These are phyloP conservation scores for Poecilia wingei DNA, from an alignment of 2,797 vertebrate genomes.

Conservation along the genomic window DNA sequence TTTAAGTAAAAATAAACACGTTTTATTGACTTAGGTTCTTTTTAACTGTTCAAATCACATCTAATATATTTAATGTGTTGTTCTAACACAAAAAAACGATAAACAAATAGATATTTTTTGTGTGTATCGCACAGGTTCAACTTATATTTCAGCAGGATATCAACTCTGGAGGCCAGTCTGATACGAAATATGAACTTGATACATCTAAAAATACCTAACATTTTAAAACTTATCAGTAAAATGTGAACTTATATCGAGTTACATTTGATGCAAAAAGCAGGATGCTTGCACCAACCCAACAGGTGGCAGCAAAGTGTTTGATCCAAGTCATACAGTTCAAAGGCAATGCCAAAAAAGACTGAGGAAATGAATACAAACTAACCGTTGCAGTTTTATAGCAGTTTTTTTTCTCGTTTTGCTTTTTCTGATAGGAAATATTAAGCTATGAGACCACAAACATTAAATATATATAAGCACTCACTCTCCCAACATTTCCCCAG, in stretches of 20 bases:
- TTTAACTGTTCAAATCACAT: neutral
- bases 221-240: neutral
- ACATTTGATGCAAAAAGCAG: neutral
- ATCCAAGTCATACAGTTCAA: neutral
- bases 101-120: too few species aligned
- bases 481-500: conserved; percentile 94
- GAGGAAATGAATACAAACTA: neutral
- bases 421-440: neutral
- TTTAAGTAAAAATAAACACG: neutral
- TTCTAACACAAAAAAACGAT: too few species aligned
- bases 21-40: neutral
- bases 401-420: neutral
- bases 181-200: too few species aligned
- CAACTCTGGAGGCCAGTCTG: neutral
- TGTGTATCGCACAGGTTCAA: neutral
- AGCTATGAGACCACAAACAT: neutral
- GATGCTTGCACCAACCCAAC: neutral
- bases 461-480: conserved; percentile 66
- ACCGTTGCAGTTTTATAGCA: too few species aligned
- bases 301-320: neutral
- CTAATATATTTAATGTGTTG: too few species aligned
- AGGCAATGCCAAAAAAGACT: neutral
- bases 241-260: neutral
- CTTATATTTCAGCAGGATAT: neutral
- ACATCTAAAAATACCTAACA: too few species aligned